Percentiles rank a stretch among this genome's conserved stretches.
Conservation (phyloP, 2,113 vertebrate species). For the Chiloscyllium plagiosum region DNA sequence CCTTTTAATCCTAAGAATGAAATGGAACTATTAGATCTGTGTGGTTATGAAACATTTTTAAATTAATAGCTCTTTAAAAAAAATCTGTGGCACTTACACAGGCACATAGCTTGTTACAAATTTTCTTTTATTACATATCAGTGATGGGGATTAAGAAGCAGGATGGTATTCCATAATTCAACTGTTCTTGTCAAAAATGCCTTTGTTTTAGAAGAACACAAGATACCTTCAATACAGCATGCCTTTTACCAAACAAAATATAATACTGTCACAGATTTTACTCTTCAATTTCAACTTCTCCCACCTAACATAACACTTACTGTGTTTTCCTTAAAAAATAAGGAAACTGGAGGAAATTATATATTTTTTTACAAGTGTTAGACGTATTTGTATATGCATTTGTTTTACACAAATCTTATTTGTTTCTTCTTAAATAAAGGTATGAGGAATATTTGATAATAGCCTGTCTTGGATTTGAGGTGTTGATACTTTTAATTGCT, state of each 20-base stretch:
- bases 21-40: conserved; percentile 27
- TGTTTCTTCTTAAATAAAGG: neutral
- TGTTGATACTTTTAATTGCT: conserved; percentile 5
- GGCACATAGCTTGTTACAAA: conserved; percentile 14
- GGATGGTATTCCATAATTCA: conserved; percentile 28
- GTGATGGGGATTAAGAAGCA: conserved; percentile 34
- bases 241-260: neutral
- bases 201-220: neutral
- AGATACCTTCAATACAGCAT: neutral
- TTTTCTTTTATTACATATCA: conserved; percentile 37
- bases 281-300: neutral
- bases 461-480: neutral
- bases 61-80: conserved; percentile 4
- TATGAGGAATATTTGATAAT: neutral
- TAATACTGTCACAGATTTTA: neutral
- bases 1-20: conserved; percentile 32
- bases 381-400: neutral
- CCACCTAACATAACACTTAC: neutral
- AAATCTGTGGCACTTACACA: conserved; percentile 29
- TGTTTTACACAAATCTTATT: neutral
- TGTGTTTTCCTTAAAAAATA: neutral
- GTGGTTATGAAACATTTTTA: conserved; percentile 25
- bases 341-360: neutral
- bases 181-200: conserved; percentile 20
- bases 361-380: neutral